A percentile compares a stretch with the other conserved stretches of the same genome.
phyloP scores from a whole-genome alignment of 2,113 vertebrate species.

The Azemiops feae region DNA sequence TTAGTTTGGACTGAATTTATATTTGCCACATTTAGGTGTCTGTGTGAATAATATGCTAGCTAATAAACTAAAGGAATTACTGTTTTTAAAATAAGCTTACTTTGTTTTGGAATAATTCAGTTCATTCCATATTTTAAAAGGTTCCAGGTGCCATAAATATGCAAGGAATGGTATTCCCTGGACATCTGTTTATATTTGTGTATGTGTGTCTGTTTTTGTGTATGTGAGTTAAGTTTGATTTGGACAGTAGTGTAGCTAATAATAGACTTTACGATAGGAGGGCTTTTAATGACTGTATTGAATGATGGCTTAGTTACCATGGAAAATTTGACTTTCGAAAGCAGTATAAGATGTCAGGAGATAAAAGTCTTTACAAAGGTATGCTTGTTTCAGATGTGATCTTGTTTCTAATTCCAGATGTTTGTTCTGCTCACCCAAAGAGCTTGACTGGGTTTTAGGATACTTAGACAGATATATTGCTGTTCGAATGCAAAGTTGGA shows the following conservation, averaged over 20 bases:
- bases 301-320: conserved; percentile 50
- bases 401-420: conserved; percentile 63
- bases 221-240: conserved; percentile 17
- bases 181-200: conserved; percentile 24
- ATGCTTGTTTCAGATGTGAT: conserved; percentile 67
- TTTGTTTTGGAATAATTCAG: conserved; percentile 14
- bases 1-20: background rate
- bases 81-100: background rate
- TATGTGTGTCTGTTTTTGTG: background rate
- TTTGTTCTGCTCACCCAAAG: conserved; percentile 53
- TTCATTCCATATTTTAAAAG: conserved; percentile 13
- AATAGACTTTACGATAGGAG: conserved; percentile 36
- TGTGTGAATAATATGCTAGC: background rate
- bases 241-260: conserved; percentile 44
- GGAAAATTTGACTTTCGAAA: conserved; percentile 48
- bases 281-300: conserved; percentile 52
- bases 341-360: conserved; percentile 50
- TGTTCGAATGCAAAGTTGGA: conserved; percentile 25
- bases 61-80: background rate
- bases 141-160: conserved; percentile 27
- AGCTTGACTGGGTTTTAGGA: background rate
- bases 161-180: conserved; percentile 7
- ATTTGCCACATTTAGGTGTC: background rate
- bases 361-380: conserved; percentile 65
- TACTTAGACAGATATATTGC: conserved; percentile 32